These are phyloP conservation scores for Troides helena DNA, from an alignment of 2,888 invertebrate genomes.

Conservation along the genomic window DNA sequence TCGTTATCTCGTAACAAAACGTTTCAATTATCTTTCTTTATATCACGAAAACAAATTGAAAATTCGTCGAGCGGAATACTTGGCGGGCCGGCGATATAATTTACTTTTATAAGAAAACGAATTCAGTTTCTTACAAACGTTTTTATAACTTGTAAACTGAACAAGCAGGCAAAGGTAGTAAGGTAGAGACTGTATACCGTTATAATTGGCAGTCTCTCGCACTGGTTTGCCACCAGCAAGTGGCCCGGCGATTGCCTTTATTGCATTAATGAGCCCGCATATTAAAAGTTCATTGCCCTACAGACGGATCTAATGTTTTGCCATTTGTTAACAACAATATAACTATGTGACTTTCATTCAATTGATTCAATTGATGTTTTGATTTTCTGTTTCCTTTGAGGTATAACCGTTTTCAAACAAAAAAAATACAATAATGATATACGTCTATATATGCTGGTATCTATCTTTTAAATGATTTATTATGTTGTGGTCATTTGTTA, in stretches of 20 bases:
- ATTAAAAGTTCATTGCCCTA: constrained; percentile 52
- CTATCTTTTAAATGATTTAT: too few species aligned
- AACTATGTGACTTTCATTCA: not conserved
- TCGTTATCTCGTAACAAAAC: not conserved
- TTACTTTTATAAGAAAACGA: constrained; percentile 16
- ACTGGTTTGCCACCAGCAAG: constrained; percentile 36
- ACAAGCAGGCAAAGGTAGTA: constrained; percentile 35
- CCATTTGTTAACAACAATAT: constrained; percentile 20
- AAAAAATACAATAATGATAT: too few species aligned
- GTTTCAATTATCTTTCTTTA: constrained; percentile 3
- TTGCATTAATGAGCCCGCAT: constrained; percentile 64
- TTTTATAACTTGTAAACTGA: constrained; percentile 31
- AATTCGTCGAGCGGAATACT: not conserved
- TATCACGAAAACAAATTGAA: not conserved
- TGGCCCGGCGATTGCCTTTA: constrained; percentile 48
- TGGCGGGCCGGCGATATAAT: constrained; percentile 1
- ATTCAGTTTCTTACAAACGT: constrained; percentile 23
- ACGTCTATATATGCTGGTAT: too few species aligned
- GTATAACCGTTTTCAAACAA: too few species aligned
- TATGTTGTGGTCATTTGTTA: too few species aligned
- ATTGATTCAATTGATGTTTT: not conserved
- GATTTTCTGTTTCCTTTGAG: not conserved
- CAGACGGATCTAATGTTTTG: constrained; percentile 43
- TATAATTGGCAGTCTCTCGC: constrained; percentile 47
- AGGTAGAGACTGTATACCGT: constrained; percentile 40